These are phyloP conservation scores for Montifringilla adamsi DNA, from an alignment of 2,113 vertebrate species.

Conservation along the genomic window DNA sequence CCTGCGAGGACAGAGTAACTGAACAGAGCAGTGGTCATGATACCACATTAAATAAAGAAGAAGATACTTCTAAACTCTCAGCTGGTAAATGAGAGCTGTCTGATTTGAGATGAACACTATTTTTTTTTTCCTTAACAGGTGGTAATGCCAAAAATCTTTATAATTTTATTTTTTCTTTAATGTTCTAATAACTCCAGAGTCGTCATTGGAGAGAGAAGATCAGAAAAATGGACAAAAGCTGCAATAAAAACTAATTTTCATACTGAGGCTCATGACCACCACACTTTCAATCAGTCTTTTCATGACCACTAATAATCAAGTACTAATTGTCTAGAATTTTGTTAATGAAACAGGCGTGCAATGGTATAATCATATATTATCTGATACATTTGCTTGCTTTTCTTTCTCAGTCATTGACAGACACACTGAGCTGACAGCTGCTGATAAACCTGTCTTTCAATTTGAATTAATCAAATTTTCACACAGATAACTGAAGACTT, in stretches of 20 bases:
- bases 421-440: not conserved
- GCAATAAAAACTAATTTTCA: not conserved
- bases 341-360: not conserved
- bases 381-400: not conserved
- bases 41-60: not conserved
- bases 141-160: not conserved
- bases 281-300: not conserved
- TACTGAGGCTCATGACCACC: not conserved
- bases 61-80: not conserved
- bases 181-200: not conserved
- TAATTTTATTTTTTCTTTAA: not conserved
- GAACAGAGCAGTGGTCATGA: rapidly evolving
- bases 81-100: not conserved
- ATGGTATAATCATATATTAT: not conserved
- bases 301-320: not conserved
- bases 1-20: not conserved
- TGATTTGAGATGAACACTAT: not conserved
- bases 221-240: not conserved
- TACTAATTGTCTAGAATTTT: not conserved
- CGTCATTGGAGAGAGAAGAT: not conserved
- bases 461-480: not conserved
- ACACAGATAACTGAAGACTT: not conserved
- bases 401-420: not conserved
- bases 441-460: not conserved
- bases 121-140: not conserved